Evolutionary conservation across 2,888 invertebrate species (phyloP).

Genomic region (Caenorhabditis becei): DNA sequence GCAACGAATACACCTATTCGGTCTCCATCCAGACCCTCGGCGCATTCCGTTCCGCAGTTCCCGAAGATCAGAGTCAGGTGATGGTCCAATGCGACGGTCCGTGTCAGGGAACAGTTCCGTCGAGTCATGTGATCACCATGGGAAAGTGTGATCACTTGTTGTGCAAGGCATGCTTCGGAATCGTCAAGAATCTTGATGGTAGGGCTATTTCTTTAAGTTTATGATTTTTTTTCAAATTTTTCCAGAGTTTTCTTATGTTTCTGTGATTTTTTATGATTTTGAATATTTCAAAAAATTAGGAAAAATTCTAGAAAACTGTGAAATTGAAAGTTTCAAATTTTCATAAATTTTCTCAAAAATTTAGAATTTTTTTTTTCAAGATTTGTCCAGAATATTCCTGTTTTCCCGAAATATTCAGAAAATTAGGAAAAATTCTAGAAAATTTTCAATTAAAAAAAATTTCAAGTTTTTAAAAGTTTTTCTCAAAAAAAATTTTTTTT

Average conservation of each 20-base stretch:
- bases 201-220: too few relatives aligned
- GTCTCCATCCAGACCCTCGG: constrained; percentile 40
- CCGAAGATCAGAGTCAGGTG: not conserved
- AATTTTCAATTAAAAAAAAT: too few relatives aligned
- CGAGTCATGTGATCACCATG: constrained; percentile 36
- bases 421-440: too few relatives aligned
- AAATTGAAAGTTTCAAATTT: too few relatives aligned
- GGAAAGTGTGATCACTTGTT: constrained; percentile 59
- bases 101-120: constrained; percentile 21
- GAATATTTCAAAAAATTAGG: too few relatives aligned
- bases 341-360: not conserved
- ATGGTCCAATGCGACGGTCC: constrained; percentile 52
- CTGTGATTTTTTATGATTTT: too few relatives aligned
- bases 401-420: too few relatives aligned
- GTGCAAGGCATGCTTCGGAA: constrained; percentile 62
- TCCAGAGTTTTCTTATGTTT: too few relatives aligned
- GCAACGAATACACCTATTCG: constrained; percentile 40
- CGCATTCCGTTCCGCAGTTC: constrained; percentile 12
- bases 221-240: too few relatives aligned
- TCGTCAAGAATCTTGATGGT: constrained; percentile 59
- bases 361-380: not conserved
- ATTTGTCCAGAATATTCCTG: too few relatives aligned
- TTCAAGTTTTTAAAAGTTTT: too few relatives aligned
- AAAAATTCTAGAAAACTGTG: too few relatives aligned
- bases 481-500: not conserved